phyloP scores from a whole-genome alignment of 2,888 invertebrate genomes.

The Lasioglossum marginatum region DNA sequence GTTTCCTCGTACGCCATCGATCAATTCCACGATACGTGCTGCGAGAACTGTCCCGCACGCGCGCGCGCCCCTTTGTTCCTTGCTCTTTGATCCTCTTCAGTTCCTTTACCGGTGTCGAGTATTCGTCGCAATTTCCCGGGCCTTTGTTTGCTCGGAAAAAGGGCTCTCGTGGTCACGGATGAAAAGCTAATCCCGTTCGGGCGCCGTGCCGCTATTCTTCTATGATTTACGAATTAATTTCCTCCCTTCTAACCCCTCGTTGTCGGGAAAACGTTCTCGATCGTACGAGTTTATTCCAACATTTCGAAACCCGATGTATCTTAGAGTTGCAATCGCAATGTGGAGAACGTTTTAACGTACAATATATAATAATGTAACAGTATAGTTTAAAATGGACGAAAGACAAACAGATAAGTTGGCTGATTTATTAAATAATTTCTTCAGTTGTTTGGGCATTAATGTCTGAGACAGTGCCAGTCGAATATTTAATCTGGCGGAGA shows the following conservation, averaged over 20 bases:
- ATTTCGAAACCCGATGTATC: background rate
- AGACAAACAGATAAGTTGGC: background rate
- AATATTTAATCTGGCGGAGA: constrained; percentile 22
- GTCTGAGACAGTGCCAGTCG: background rate
- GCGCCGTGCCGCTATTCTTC: background rate
- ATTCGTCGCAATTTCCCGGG: constrained; percentile 18
- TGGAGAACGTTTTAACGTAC: no score
- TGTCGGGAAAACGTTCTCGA: background rate
- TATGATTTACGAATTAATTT: constrained; percentile 53
- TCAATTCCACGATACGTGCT: constrained; percentile 31
- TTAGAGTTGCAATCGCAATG: no score
- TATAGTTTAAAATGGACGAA: no score
- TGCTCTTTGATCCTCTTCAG: constrained; percentile 19
- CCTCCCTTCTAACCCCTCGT: background rate
- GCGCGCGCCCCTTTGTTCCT: constrained; percentile 26
- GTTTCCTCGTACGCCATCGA: constrained; percentile 35
- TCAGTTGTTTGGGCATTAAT: background rate
- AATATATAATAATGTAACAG: no score
- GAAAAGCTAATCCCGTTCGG: constrained; percentile 22
- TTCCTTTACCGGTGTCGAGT: background rate
- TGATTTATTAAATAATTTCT: background rate
- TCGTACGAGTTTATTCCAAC: background rate
- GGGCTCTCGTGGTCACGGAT: background rate
- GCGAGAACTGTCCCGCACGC: constrained; percentile 1
- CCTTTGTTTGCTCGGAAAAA: constrained; percentile 28